Percentiles rank a stretch among this genome's conserved stretches.
phyloP scores from a whole-genome alignment of 2,888 invertebrate species.

The Perizoma flavofasciatum region DNA sequence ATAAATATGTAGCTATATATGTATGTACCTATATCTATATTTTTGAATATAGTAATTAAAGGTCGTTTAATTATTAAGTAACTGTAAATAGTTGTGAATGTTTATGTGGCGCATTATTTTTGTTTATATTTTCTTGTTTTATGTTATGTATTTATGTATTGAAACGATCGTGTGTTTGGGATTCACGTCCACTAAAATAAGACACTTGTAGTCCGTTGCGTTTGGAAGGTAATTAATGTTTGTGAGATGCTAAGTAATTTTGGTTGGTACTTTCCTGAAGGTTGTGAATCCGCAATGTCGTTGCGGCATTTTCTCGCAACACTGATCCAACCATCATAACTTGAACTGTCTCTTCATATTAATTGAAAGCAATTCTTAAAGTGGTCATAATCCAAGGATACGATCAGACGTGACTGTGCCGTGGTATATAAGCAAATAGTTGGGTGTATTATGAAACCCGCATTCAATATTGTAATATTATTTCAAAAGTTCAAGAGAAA shows the following conservation, averaged over 20 bases:
- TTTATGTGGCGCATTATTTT: constrained; percentile 80
- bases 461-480: constrained; percentile 84
- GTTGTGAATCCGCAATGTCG: constrained; percentile 40
- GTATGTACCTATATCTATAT: constrained; percentile 81
- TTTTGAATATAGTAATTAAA: constrained; percentile 77
- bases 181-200: constrained; percentile 54
- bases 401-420: constrained; percentile 77
- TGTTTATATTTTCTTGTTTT: constrained; percentile 67
- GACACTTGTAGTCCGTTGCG: constrained; percentile 37
- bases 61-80: constrained; percentile 74
- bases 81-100: constrained; percentile 80
- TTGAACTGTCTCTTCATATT: constrained; percentile 30
- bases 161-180: constrained; percentile 60
- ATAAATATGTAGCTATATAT: constrained; percentile 76
- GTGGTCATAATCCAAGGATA: constrained; percentile 58
- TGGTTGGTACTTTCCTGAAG: constrained; percentile 36
- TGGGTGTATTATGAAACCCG: constrained; percentile 82
- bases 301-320: constrained; percentile 37
- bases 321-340: constrained; percentile 32
- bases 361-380: constrained; percentile 41
- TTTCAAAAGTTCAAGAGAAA: constrained; percentile 82
- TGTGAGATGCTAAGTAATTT: constrained; percentile 31
- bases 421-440: constrained; percentile 82
- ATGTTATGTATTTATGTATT: constrained; percentile 79
- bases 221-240: constrained; percentile 36